Evolutionary conservation across 2,113 vertebrate species (phyloP), one percentile per base, ranked within the genome.

Genomic region (Datnioides undecimradiatus): DNA sequence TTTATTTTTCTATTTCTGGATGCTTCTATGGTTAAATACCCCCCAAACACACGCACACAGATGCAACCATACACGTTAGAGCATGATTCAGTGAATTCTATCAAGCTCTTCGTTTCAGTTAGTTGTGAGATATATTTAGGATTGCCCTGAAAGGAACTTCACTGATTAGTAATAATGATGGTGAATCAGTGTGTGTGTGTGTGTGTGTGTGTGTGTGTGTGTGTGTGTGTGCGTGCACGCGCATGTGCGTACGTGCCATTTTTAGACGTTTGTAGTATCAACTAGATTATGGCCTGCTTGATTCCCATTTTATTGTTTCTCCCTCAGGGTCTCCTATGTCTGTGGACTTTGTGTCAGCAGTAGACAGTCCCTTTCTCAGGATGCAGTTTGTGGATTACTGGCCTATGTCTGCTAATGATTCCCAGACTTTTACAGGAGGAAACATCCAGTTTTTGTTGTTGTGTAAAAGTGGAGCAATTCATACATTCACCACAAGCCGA

Each of bases 281-380:
- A 63, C 6, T n/a, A 23, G 23, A 19, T 43, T 29, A 21, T 27
- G 2, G 41, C 36, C 16, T 8, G 10, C 29, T 64, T 55, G 11
- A 65, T 62, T 80, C 3, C 60, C 27, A 46, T 4, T 8, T 57
- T 40, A 40, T 51, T 23, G 3, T 58, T 77, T 82, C 25, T 67
- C 58, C 70, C 49, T 54, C 81, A 98, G 97, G 95, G 4, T 91
- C 94, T 72, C 95, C 94, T 0, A 70, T 97, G n/a, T 92, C 88
- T 29, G 93, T 96, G 8, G 62, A 95, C 66, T 80, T 48, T 7
- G 86, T 96, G 45, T 91, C 93, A 2, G 87, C 91, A 4, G 76
- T 94, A 73, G 89, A 93, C 25, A 86, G 87, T 14, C 29, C 75
- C 27, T 89, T 96, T 66, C 84, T 73, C 23, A 95, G 87, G 16